Conservation (phyloP, 92 coral and sea anemone species). For the Chrysogorgia sp. region DNA sequence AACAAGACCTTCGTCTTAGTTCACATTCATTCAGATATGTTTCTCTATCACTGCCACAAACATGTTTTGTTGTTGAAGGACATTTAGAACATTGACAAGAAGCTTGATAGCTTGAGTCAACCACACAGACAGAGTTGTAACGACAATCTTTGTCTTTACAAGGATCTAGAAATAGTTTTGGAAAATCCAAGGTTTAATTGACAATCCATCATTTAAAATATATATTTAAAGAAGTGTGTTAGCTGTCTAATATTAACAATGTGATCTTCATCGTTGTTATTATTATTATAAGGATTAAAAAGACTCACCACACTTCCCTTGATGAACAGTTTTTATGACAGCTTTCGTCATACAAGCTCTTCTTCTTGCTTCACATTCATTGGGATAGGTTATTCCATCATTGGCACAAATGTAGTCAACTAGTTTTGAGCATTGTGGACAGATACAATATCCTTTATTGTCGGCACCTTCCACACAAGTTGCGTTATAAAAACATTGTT, state of each 20-base stretch:
- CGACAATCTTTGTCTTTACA: slow-evolving; percentile 71
- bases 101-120: slow-evolving; percentile 53
- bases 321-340: slow-evolving; percentile 50
- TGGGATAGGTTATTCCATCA: slow-evolving; percentile 77
- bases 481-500: slow-evolving; percentile 63
- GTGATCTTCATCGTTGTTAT: background rate
- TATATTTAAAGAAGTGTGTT: too few relatives aligned
- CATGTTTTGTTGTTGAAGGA: slow-evolving; percentile 7
- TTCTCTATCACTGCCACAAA: slow-evolving; percentile 79
- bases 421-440: slow-evolving; percentile 71
- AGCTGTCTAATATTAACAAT: background rate
- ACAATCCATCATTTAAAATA: background rate
- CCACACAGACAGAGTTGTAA: slow-evolving; percentile 59
- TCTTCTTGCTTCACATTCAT: slow-evolving; percentile 83
- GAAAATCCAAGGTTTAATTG: background rate
- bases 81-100: slow-evolving; percentile 66
- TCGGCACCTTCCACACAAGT: slow-evolving; percentile 59
- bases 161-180: slow-evolving; percentile 51
- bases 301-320: slow-evolving; percentile 88
- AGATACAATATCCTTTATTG: slow-evolving; percentile 70
- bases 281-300: background rate
- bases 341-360: slow-evolving; percentile 69
- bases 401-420: slow-evolving; percentile 84
- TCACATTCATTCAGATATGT: slow-evolving; percentile 72
- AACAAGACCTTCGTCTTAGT: slow-evolving; percentile 30